phyloP scores from a whole-genome alignment of 2,888 invertebrate species.

The Choreutis nemorana region DNA sequence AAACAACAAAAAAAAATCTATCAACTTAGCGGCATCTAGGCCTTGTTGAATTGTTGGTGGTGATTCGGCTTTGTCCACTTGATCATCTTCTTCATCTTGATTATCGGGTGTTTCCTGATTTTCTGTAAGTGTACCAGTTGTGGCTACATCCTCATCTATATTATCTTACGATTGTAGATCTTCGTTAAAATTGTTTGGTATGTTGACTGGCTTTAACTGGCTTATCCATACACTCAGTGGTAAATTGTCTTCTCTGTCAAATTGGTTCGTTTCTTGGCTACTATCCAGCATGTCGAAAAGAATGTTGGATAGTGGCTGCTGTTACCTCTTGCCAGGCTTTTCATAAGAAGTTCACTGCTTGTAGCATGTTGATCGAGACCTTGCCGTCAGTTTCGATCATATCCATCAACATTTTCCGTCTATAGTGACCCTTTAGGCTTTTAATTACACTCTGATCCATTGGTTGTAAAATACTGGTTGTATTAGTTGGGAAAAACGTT shows the following conservation, averaged over 20 bases:
- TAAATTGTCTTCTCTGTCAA: constrained; percentile 12
- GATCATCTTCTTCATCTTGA: constrained; percentile 8
- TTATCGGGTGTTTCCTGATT: constrained; percentile 6
- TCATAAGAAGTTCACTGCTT: constrained; percentile 4
- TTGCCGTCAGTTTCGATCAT: constrained; percentile 6
- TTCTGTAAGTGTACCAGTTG: constrained; percentile 7
- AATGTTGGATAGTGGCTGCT: constrained; percentile 1
- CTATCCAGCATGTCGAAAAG: background rate
- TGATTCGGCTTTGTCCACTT: constrained; percentile 5
- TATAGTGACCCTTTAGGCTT: background rate
- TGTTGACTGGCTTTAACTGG: constrained; percentile 11
- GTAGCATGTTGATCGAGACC: constrained; percentile 4
- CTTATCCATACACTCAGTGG: constrained; percentile 11
- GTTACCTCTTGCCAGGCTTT: constrained; percentile 10
- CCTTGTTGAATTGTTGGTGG: constrained; percentile 11
- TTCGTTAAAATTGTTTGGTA: constrained; percentile 8
- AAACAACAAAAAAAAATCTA: constrained; percentile 6
- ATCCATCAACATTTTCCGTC: constrained; percentile 6
- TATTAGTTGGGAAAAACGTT: constrained; percentile 22
- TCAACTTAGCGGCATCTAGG: constrained; percentile 7
- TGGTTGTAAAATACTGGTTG: background rate
- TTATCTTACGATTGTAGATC: constrained; percentile 7
- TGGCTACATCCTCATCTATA: constrained; percentile 5
- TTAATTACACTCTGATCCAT: constrained; percentile 2
- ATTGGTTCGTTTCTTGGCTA: constrained; percentile 7